A percentile compares a stretch with the other conserved stretches of the same genome.
Evolutionary conservation across 2,797 vertebrate species (phyloP).

Genomic region (Leontopithecus rosalia): DNA sequence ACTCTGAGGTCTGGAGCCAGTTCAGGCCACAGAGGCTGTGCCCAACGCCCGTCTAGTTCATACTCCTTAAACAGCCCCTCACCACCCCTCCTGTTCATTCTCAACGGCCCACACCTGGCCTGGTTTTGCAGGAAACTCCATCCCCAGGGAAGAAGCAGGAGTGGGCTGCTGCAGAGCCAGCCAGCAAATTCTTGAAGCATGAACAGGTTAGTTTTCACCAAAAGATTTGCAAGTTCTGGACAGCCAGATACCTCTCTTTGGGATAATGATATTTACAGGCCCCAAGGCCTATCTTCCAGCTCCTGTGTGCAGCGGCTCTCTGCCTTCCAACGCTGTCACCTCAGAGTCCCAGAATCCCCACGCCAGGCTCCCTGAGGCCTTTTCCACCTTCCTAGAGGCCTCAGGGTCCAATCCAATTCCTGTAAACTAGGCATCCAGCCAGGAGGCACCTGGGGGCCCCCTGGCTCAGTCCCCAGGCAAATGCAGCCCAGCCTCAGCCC

Average conservation of each 20-base stretch:
- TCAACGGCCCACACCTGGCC: slow-evolving; percentile 29
- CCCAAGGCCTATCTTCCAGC: neutral
- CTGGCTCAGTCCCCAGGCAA: neutral
- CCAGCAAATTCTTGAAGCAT: slow-evolving; percentile 59
- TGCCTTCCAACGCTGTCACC: neutral
- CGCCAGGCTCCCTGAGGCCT: neutral
- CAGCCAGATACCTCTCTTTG: slow-evolving; percentile 56
- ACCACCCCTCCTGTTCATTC: neutral
- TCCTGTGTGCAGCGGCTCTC: neutral
- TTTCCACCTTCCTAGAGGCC: neutral
- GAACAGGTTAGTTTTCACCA: slow-evolving; percentile 73
- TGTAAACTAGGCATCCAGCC: neutral
- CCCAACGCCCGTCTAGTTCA: neutral
- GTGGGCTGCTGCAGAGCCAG: neutral
- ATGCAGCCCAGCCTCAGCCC: neutral
- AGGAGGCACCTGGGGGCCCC: neutral
- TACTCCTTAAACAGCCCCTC: neutral
- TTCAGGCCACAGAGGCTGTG: neutral
- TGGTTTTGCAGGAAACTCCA: slow-evolving; percentile 23
- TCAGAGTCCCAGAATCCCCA: neutral
- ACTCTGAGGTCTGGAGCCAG: neutral
- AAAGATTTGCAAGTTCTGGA: slow-evolving; percentile 40
- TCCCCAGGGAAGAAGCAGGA: neutral
- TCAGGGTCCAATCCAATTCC: neutral
- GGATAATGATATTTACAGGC: slow-evolving; percentile 66